Conservation (phyloP, 2,888 invertebrate species). For the Carterocephalus palaemon region DNA sequence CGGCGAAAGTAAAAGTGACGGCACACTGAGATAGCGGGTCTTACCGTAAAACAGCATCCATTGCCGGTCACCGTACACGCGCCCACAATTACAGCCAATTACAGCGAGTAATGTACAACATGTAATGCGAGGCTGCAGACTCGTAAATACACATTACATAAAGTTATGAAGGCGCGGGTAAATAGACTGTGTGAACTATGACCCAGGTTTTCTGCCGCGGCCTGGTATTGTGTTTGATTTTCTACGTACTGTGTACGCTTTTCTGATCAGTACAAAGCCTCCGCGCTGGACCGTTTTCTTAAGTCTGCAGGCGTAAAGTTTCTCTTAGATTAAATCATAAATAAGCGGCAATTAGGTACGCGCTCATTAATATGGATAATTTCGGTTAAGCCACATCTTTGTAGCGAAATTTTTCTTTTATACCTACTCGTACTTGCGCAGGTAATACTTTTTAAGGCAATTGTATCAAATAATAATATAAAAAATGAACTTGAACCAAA, state of each 20-base stretch:
- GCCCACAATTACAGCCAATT: slow-evolving; percentile 13
- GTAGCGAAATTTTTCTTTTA: background rate
- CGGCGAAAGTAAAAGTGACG: slow-evolving; percentile 33
- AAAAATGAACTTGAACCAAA: no score
- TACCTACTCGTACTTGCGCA: no score
- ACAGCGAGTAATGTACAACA: slow-evolving; percentile 15
- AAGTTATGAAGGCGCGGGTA: slow-evolving; percentile 29
- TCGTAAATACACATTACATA: slow-evolving; percentile 23
- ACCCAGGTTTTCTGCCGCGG: slow-evolving; percentile 35
- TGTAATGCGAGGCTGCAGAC: slow-evolving; percentile 17
- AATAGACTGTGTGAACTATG: slow-evolving; percentile 40
- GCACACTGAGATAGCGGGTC: slow-evolving; percentile 4
- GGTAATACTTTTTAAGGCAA: no score
- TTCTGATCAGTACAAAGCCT: background rate
- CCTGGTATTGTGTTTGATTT: slow-evolving; percentile 11
- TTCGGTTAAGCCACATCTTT: background rate
- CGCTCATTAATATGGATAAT: slow-evolving; percentile 20
- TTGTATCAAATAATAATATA: no score
- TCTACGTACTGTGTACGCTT: background rate
- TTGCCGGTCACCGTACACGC: slow-evolving; percentile 23
- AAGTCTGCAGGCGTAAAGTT: slow-evolving; percentile 14
- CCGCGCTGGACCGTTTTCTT: slow-evolving; percentile 8
- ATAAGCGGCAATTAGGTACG: background rate
- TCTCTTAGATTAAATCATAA: slow-evolving; percentile 14
- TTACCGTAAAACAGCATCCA: slow-evolving; percentile 1